Evolutionary conservation across 1,140 invertebrate species (phyloP).

Genomic region (Tetranychus urticae): DNA sequence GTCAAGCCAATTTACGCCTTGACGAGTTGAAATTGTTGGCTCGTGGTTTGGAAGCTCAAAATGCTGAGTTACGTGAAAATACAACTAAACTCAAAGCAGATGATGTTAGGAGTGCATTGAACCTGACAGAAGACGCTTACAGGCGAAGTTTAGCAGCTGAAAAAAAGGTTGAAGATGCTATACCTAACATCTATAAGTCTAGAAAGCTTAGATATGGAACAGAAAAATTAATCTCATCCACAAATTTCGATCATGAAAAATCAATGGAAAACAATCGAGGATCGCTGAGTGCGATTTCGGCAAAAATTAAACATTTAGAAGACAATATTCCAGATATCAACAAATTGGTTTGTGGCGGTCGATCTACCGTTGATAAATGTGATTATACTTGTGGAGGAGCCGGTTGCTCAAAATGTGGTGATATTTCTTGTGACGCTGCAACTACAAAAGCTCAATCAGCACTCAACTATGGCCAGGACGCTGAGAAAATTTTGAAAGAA

Average conservation of each 20-base stretch:
- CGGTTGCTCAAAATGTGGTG: slow-evolving; percentile 65
- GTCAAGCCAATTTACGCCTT: slow-evolving; percentile 46
- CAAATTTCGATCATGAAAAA: no score
- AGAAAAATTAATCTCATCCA: no score
- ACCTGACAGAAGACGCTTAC: slow-evolving; percentile 54
- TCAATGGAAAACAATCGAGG: no score
- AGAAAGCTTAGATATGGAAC: slow-evolving; percentile 1
- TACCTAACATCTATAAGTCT: slow-evolving; percentile 26
- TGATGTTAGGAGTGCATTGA: slow-evolving; percentile 74
- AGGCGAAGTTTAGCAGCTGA: slow-evolving; percentile 38
- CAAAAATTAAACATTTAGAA: slow-evolving; percentile 33
- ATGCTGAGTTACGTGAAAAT: slow-evolving; percentile 47
- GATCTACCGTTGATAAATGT: slow-evolving; percentile 44
- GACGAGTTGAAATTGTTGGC: slow-evolving; percentile 44
- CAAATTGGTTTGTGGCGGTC: slow-evolving; percentile 53
- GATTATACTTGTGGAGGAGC: slow-evolving; percentile 76
- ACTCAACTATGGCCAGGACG: slow-evolving; percentile 56
- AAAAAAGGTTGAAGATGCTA: slow-evolving; percentile 18
- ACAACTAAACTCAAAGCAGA: slow-evolving; percentile 79
- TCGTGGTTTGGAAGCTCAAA: slow-evolving; percentile 40
- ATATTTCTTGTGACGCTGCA: slow-evolving; percentile 61
- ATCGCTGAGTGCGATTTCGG: no score
- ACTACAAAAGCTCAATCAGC: slow-evolving; percentile 62
- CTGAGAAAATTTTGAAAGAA: slow-evolving; percentile 45
- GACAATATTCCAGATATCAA: slow-evolving; percentile 57